A percentile compares a stretch with the other conserved stretches of the same genome.
These are phyloP conservation scores for Monochamus saltuarius DNA, from an alignment of 1,140 invertebrate species.

Conservation along the genomic window DNA sequence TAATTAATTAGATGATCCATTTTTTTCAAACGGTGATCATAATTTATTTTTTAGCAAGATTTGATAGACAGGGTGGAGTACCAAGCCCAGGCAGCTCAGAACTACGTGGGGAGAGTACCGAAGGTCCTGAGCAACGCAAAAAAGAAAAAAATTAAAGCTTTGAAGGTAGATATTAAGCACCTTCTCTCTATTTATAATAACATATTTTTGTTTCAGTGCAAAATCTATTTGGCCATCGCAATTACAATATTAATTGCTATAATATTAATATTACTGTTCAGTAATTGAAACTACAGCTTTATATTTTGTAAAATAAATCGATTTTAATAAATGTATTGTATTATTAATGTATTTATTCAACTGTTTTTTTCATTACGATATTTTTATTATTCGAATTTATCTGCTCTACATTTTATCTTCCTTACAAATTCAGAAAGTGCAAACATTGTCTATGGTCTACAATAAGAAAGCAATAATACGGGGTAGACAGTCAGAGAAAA, in stretches of 20 bases:
- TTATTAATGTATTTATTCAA: too few relatives aligned
- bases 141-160: constrained; percentile 47
- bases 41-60: constrained; percentile 61
- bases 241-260: constrained; percentile 21
- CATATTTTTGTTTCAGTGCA: constrained; percentile 29
- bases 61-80: constrained; percentile 71
- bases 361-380: too few relatives aligned
- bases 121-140: constrained; percentile 66
- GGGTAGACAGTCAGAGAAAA: too few relatives aligned
- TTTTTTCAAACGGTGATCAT: neutral
- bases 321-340: too few relatives aligned
- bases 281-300: neutral
- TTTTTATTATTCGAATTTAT: too few relatives aligned
- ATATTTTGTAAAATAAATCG: too few relatives aligned
- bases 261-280: constrained; percentile 25
- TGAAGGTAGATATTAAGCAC: constrained; percentile 33
- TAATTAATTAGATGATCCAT: too few relatives aligned
- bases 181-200: neutral
- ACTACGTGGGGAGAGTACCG: constrained; percentile 66
- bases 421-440: too few relatives aligned
- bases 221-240: constrained; percentile 23
- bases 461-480: too few relatives aligned
- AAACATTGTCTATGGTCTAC: too few relatives aligned
- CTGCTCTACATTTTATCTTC: too few relatives aligned
- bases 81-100: constrained; percentile 66